phyloP scores from a whole-genome alignment of 2,888 invertebrate genomes.

The Cecidostiba fungosa region DNA sequence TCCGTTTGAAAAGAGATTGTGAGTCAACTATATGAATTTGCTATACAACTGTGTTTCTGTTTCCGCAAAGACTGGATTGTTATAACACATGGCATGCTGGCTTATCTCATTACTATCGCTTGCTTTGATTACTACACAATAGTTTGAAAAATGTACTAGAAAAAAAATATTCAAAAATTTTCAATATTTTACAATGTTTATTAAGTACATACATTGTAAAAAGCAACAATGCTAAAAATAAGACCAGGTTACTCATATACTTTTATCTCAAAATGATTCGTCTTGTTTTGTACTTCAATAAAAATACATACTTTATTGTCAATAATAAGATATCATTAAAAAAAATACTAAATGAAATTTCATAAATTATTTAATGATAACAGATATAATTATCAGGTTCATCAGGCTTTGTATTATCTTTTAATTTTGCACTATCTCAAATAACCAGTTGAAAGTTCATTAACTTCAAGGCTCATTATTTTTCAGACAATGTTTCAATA shows the following conservation, averaged over 20 bases:
- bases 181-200: background rate
- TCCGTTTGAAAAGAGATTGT: slow-evolving; percentile 24
- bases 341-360: background rate
- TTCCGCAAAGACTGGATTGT: slow-evolving; percentile 34
- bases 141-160: background rate
- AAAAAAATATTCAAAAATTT: background rate
- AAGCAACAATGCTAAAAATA: slow-evolving; percentile 1
- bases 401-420: background rate
- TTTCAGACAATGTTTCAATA: background rate
- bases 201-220: background rate
- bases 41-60: background rate
- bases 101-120: slow-evolving; percentile 50
- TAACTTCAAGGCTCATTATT: slow-evolving; percentile 5
- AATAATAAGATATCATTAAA: background rate
- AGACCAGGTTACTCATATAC: background rate
- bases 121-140: background rate
- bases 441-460: background rate
- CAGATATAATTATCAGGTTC: background rate
- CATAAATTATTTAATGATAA: background rate
- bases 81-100: slow-evolving; percentile 19
- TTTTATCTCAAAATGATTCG: background rate
- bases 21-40: slow-evolving; percentile 5
- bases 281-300: background rate
- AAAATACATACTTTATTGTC: background rate
- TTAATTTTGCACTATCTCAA: background rate